Base-by-base conservation (phyloP, 2,888 invertebrate genomes). In the Atethmia centrago region DNA sequence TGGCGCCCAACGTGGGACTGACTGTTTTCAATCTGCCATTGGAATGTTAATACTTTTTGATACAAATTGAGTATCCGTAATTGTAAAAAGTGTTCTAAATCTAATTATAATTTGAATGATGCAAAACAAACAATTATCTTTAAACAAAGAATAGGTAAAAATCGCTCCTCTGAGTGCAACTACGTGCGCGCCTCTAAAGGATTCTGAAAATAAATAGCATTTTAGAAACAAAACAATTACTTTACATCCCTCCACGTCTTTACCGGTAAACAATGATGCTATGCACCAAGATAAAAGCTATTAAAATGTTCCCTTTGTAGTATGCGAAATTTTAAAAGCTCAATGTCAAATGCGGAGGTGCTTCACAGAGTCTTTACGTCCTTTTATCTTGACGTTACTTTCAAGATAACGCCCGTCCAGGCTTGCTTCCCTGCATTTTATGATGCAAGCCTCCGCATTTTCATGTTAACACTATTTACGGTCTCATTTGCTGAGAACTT, bases 301-400 rank as follows among this genome's bases (percentile, higher is more conserved):
- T 80, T 74, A 72, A 82, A 77, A 80, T 74, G 77, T 70, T 79
- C 47, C 58, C 73, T 85, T 88, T 86, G 72, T 85, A 81, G 77
- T 71, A 69, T 58, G 68, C 75, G 49, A 79, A 81, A 82, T 83
- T 82, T 82, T 76, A 69, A 86, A 82, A 86, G 79, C 85, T 82
- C 82, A 77, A 75, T 77, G 80, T 87, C 87, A 76, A 78, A 84
- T 78, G 75, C 71, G 61, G 82, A 70, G 59, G 45, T 69, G 69
- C 70, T 70, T 80, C 61, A 72, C 73, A 83, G 81, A 77, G 68
- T 71, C 82, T 85, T 81, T 74, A 82, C 65, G 75, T 85, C 71
- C 72, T 88, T 89, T 88, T 82, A 84, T 82, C 79, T 87, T 68
- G 70, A 80, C 76, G 71, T 74, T 75, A 77, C 84, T 85, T 84